These are phyloP conservation scores for Hypotaenidia okinawae DNA, from an alignment of 2,797 vertebrate species.

Conservation along the genomic window DNA sequence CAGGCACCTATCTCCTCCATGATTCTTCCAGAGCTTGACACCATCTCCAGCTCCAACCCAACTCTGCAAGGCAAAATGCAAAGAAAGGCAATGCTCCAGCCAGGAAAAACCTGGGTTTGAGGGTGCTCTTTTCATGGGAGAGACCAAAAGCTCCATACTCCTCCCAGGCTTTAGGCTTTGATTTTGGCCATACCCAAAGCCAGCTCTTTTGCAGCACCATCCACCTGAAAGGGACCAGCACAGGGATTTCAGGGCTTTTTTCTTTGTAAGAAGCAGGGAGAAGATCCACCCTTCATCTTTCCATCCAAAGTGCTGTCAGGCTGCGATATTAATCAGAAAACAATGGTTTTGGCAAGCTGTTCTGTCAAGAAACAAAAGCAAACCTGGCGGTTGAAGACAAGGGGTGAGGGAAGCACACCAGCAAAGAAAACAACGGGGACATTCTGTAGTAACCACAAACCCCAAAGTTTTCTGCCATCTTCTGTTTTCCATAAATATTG, in stretches of 20 bases:
- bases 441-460: conserved; percentile 61
- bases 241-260: neutral
- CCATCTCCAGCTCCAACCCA: neutral
- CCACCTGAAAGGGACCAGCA: neutral
- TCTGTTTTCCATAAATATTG: conserved; percentile 63
- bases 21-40: neutral
- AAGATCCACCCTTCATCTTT: neutral
- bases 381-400: conserved; percentile 46
- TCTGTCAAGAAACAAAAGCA: conserved; percentile 30
- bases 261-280: neutral
- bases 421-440: conserved; percentile 50
- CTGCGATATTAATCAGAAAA: conserved; percentile 6
- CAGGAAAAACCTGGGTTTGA: neutral
- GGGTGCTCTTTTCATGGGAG: neutral
- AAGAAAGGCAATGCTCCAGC: neutral
- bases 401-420: neutral
- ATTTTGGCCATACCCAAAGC: neutral
- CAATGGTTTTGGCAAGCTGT: conserved; percentile 17
- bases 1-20: fast-evolving
- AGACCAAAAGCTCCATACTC: neutral
- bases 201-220: neutral
- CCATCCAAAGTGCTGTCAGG: neutral
- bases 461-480: conserved; percentile 28
- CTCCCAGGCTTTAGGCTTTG: neutral
- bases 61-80: neutral